Conservation (phyloP, 1,140 invertebrate species). For the Cyclargus thomasi region DNA sequence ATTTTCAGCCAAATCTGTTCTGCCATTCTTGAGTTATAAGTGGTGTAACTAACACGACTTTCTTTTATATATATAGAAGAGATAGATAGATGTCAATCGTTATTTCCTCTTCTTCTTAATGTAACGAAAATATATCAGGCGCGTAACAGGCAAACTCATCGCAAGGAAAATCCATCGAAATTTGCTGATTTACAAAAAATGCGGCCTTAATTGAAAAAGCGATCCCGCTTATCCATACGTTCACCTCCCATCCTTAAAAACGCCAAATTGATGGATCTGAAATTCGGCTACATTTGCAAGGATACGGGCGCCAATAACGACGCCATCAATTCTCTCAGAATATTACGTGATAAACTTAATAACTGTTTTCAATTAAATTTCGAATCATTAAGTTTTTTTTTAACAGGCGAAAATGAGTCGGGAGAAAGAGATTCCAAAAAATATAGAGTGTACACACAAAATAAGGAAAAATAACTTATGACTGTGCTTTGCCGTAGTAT, state of each 20-base stretch:
- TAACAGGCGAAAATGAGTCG: too few species aligned
- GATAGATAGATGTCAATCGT: too few species aligned
- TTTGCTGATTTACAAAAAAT: slow-evolving; percentile 8
- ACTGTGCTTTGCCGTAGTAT: too few species aligned
- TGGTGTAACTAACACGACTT: too few species aligned
- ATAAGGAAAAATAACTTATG: too few species aligned
- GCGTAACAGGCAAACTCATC: not conserved
- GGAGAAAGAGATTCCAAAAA: too few species aligned
- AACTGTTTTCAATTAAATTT: not conserved
- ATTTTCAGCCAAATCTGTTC: too few species aligned
- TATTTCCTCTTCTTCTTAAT: too few species aligned
- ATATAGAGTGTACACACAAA: too few species aligned
- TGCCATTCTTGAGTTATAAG: too few species aligned
- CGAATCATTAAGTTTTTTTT: not conserved
- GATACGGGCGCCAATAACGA: not conserved
- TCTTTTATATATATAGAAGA: too few species aligned
- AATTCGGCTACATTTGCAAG: slow-evolving; percentile 6
- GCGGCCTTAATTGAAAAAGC: slow-evolving; percentile 2
- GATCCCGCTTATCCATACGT: slow-evolving; percentile 12
- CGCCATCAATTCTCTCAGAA: not conserved
- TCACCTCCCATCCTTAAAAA: slow-evolving; percentile 9
- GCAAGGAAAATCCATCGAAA: not conserved
- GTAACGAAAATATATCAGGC: too few species aligned
- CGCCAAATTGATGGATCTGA: slow-evolving; percentile 5
- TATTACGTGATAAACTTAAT: not conserved